Evolutionary conservation across 1,140 invertebrate species (phyloP), one percentile per base, ranked within the genome.

Genomic region (Agrypnia vestita): DNA sequence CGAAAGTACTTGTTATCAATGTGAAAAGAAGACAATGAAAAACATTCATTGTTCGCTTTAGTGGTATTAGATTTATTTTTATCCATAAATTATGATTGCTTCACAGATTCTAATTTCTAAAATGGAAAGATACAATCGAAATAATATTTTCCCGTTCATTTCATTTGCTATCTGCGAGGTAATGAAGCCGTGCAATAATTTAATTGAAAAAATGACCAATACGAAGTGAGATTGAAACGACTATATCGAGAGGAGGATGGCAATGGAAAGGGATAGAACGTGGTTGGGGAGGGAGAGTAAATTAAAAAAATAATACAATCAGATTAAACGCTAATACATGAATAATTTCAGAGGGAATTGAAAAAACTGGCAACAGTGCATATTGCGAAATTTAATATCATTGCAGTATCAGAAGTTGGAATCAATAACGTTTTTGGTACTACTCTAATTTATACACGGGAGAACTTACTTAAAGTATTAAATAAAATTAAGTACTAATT

Each of bases 271-370:
- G 46, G 56, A 21, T 21, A 44, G 51, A 59, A 9, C 11, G 72
- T 44, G 7, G 53, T 43, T 49, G 78, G 19, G 78, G 53, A 62
- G 49, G 44, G 47, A 53, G 69, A 69, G 76, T 67, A 69, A 78
- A 78, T 78, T 78, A 74, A 74, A 80, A 80, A 80, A 56, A 74
- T 67, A 67, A 80, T 80, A 59, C 78, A 67, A 74, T 80, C 78
- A 62, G 78, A 74, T 75, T 80, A 80, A 74, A 59, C 72, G 71
- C 69, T 80, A 64, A 80, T 75, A 75, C 71, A 74, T 80, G 53
- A 79, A 80, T 80, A 74, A 75, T 80, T 79, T 73, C 44, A 25
- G 55, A 49, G 53, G 61, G 61, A 77, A 69, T 71, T 46, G 53
- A 59, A 67, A 43, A 59, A 73, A 62, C 25, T 76, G 80, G 53